phyloP scores from a whole-genome alignment of 92 coral and sea anemone genomes.

The Epizoanthus ramosus region DNA sequence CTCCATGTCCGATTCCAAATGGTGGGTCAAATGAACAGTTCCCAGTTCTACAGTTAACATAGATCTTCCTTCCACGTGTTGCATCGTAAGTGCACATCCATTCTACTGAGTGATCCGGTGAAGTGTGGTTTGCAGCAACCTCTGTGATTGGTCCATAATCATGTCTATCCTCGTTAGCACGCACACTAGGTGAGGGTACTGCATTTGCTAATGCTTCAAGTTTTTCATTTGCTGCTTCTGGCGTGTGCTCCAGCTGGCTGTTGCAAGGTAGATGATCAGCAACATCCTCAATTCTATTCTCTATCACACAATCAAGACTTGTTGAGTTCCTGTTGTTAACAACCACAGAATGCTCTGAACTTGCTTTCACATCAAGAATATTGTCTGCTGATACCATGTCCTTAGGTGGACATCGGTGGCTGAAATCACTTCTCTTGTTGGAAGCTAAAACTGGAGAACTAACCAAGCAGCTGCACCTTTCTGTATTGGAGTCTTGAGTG shows the following conservation, averaged over 20 bases:
- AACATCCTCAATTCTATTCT: background rate
- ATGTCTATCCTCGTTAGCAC: background rate
- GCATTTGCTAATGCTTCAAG: background rate
- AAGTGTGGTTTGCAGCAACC: background rate
- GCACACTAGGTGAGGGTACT: background rate
- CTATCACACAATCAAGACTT: background rate
- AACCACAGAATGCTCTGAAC: background rate
- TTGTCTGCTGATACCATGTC: background rate
- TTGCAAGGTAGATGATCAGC: background rate
- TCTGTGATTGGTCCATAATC: background rate
- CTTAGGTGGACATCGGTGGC: background rate
- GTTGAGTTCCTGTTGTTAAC: background rate
- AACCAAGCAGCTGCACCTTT: background rate
- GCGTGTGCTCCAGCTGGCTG: background rate
- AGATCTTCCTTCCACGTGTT: slow-evolving; percentile 56
- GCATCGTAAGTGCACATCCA: slow-evolving; percentile 79
- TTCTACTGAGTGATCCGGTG: slow-evolving; percentile 19
- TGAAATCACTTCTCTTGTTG: background rate
- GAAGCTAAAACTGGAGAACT: background rate
- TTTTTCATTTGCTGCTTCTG: background rate
- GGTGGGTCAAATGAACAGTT: slow-evolving; percentile 78
- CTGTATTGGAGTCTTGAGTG: background rate
- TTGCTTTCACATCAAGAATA: background rate
- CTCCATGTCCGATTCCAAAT: background rate
- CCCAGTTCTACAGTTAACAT: slow-evolving; percentile 80